Percentiles rank a stretch among this genome's conserved stretches.
Evolutionary conservation across 2,113 vertebrate species (phyloP).

Genomic region (Gobius niger): DNA sequence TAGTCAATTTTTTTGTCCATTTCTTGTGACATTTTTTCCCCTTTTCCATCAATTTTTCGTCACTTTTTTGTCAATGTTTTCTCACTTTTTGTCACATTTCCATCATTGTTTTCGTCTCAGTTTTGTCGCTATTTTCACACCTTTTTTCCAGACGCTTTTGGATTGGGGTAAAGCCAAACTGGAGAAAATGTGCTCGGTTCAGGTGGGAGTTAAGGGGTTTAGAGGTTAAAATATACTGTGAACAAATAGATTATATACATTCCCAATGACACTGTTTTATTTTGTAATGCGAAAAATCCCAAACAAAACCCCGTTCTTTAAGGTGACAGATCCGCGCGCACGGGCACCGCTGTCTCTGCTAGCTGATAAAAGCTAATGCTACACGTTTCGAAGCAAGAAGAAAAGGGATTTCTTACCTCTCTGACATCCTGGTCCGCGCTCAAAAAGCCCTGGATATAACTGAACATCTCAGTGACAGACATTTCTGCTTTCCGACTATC

Average conservation of each 20-base stretch:
- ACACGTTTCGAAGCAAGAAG: neutral
- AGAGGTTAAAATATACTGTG: neutral
- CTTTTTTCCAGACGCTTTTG: too few species aligned
- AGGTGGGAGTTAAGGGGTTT: neutral
- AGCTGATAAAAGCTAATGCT: constrained; percentile 19
- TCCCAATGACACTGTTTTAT: neutral
- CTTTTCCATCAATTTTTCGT: too few species aligned
- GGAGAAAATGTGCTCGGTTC: too few species aligned
- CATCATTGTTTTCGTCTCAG: too few species aligned
- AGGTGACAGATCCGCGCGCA: too few species aligned
- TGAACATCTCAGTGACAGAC: constrained; percentile 94
- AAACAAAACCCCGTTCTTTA: neutral
- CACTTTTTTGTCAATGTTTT: too few species aligned
- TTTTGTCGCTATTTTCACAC: too few species aligned
- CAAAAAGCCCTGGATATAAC: constrained; percentile 86
- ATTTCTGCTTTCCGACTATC: constrained; percentile 58
- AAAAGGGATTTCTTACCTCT: constrained; percentile 77
- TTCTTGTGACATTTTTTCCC: too few species aligned
- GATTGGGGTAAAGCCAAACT: too few species aligned
- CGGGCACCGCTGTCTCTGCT: neutral
- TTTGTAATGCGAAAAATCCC: neutral
- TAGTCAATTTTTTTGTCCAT: too few species aligned
- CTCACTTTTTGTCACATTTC: too few species aligned
- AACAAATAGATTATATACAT: too few species aligned
- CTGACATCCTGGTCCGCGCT: constrained; percentile 92